Conservation (phyloP, 2,113 vertebrate genomes). For the Syngnathoides biaculeatus region DNA sequence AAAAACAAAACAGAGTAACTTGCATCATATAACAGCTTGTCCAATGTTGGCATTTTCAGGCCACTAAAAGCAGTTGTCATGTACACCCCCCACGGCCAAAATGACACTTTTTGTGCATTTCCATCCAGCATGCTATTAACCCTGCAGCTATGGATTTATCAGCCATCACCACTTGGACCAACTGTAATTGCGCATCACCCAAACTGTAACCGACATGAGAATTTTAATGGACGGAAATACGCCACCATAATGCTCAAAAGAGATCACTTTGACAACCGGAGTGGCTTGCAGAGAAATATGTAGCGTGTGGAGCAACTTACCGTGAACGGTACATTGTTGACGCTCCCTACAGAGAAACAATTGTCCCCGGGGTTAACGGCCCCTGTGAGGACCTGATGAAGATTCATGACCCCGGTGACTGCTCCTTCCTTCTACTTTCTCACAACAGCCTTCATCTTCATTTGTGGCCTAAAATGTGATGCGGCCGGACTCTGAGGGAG, state of each 20-base stretch:
- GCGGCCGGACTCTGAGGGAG: slow-evolving; percentile 18
- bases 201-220: not conserved
- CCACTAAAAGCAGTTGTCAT: not conserved
- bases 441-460: slow-evolving; percentile 47
- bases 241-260: not conserved
- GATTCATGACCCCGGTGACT: slow-evolving; percentile 79
- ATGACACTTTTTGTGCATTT: not conserved
- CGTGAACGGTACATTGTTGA: slow-evolving; percentile 86
- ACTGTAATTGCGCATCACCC: not conserved
- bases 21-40: too few species aligned
- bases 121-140: not conserved
- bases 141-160: not conserved
- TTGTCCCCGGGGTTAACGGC: slow-evolving; percentile 94
- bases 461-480: slow-evolving; percentile 19
- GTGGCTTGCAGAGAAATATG: not conserved
- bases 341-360: slow-evolving; percentile 88
- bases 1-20: too few species aligned
- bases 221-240: not conserved
- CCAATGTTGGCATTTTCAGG: not conserved
- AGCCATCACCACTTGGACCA: not conserved
- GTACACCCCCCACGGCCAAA: not conserved
- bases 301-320: slow-evolving; percentile 65
- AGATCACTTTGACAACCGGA: not conserved
- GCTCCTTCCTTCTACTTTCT: slow-evolving; percentile 28
- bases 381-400: slow-evolving; percentile 95